Evolutionary conservation across 2,113 vertebrate genomes (phyloP), one percentile per base, ranked within the genome.

Genomic region (Neolamprologus sp.): DNA sequence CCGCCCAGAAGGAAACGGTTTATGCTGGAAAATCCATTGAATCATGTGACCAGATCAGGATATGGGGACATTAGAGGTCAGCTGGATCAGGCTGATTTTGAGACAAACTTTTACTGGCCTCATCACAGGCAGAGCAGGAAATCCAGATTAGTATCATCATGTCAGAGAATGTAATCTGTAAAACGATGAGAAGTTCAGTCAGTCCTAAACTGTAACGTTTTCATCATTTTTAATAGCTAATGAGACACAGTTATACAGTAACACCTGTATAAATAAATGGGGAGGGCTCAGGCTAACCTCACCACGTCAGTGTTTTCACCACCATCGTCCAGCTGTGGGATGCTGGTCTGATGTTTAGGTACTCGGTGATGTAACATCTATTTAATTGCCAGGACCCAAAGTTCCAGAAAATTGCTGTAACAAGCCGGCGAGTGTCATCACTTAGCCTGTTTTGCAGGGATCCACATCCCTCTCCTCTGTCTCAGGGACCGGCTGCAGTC

Each of bases 231-330:
- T 47, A 47, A 17, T 75, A 75, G 68, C 8, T 73, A 7, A 28
- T 0, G 14, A 28, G 5, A 47, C 21, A 7, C 23, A 28, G 21
- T 17, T 17, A 6, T 12, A 11, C 58, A 65, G 6, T 75, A 75
- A 7, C 40, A 10, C 9, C 37, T 47, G 40, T 75, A 31, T 3
- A 75, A 28, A 19, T 45, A 2, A 11, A 28, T 19, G 42, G 6
- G 13, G 1, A 6, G 65, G 33, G 21, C 19, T 42, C 65, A 2
- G n/a, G 37, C 65, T 2, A 42, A 17, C 1, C 4, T 16, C 68
- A 26, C 40, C 40, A 7, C 40, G 0, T 73, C 8, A 9, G 37
- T 42, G 5, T 26, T 42, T 71, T 4, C 0, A 7, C 37, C 37
- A 1, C 40, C 40, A 4, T 42, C 13, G n/a, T 26, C 3, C 40